phyloP scores from a whole-genome alignment of 2,797 vertebrate genomes.

The Amphiprion clarkii region DNA sequence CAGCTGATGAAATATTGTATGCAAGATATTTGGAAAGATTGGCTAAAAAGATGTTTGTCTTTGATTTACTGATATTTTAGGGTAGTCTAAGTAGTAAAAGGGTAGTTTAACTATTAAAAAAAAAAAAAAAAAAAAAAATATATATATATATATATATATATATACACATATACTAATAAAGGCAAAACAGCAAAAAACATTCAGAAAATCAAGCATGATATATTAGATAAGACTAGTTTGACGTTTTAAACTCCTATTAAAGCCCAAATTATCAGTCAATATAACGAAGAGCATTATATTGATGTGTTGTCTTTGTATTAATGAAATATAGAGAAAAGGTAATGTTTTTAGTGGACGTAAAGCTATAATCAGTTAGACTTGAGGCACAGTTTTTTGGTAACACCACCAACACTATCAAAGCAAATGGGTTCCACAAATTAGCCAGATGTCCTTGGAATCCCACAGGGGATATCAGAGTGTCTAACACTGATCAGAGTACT shows the following conservation, averaged over 20 bases:
- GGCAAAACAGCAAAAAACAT: background rate
- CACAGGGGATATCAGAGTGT: conserved; percentile 43
- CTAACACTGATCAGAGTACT: conserved; percentile 36
- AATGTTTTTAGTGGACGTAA: background rate
- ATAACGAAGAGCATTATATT: background rate
- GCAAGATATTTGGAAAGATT: background rate
- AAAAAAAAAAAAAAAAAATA: too few species aligned
- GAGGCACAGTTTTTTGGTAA: conserved; percentile 28
- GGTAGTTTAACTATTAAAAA: too few species aligned
- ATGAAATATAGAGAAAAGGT: conserved; percentile 4
- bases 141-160: too few species aligned
- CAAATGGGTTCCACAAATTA: conserved; percentile 60
- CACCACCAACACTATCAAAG: conserved; percentile 18
- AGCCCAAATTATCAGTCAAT: too few species aligned
- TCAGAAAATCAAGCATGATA: background rate
- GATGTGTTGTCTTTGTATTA: background rate
- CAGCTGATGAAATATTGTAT: too few species aligned
- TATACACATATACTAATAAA: background rate
- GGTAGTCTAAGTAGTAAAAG: too few species aligned
- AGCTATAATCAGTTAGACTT: conserved; percentile 29
- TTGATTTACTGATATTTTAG: background rate
- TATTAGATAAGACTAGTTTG: background rate
- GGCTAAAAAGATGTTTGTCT: background rate
- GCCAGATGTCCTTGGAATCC: conserved; percentile 71
- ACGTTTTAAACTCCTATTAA: background rate